A percentile compares a stretch with the other conserved stretches of the same genome.
phyloP scores from a whole-genome alignment of 2,797 vertebrate species.

The Erethizon dorsatum region DNA sequence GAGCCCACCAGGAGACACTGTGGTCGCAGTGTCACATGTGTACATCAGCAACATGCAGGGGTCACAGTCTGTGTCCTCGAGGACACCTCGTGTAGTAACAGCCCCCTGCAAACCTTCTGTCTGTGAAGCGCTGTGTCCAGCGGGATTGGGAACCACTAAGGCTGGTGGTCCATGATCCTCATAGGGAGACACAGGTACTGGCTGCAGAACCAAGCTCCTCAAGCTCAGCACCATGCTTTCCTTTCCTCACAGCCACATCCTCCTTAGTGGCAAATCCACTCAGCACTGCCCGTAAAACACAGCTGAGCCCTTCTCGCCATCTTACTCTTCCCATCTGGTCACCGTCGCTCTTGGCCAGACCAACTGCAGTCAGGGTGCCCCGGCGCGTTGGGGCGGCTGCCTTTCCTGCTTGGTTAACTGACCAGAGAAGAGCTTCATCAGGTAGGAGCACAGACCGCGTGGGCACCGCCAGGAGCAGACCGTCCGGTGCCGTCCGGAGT shows the following conservation, averaged over 20 bases:
- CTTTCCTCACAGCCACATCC: neutral
- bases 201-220: neutral
- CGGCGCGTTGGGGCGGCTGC: too few relatives aligned
- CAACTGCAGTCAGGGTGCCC: neutral
- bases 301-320: neutral
- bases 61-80: neutral
- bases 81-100: too few relatives aligned
- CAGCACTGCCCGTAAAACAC: neutral
- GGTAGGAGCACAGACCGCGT: neutral
- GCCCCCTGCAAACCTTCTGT: neutral
- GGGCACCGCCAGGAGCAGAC: accelerated
- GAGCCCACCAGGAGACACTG: neutral
- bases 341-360: neutral
- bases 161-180: too few relatives aligned
- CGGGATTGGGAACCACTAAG: neutral
- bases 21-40: neutral
- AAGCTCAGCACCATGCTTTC: neutral
- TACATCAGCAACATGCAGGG: neutral
- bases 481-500: accelerated
- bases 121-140: neutral
- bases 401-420: too few relatives aligned
- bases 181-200: neutral
- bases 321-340: neutral
- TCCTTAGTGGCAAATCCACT: neutral
- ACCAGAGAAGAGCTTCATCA: neutral